Base-by-base conservation (phyloP, 2,113 vertebrate species). In the Bagarius yarrelli region DNA sequence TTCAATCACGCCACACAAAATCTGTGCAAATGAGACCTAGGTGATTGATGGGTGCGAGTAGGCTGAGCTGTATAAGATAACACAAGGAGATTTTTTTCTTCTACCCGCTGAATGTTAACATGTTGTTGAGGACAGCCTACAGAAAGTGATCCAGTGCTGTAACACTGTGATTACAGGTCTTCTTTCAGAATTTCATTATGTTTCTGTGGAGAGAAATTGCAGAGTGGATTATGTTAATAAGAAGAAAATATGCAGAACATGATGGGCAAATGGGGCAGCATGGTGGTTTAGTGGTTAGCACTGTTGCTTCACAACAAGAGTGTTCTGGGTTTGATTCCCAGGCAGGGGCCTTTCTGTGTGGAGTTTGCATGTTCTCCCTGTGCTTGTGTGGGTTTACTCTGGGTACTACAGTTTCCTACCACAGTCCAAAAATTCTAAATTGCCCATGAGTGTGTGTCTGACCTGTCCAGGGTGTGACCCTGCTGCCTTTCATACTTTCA, bases 1-100 rank as follows among this genome's bases (percentile, higher is more conserved):
- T 47, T 67, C 84, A 85, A 80, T 85, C 84, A 82, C 67, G 57
- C 71, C 27, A 50, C 81, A 83, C 69, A 64, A 80, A 76, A 70
- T 72, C 72, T 52, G 30, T 78, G 73, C 69, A 70, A 77, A 80
- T 63, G 57, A 81, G 72, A 40, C 61, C 56, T 34, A 21, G 56
- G 50, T 79, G 77, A 83, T 80, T 83, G 84, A 85, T 72, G 64
- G 72, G 80, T 76, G 63, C 34, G 66, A 53, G 77, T 72, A 85
- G 81, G 70, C 56, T 13, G 47, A 77, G 57, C 50, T 44, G 55
- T 59, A 34, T 52, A 52, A 73, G 73, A 83, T 76, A 59, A 71
- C 52, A 50, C n/a, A 2, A 23, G 5, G n/a, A 69, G 64, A 12
- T 59, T 59, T 76, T 55, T 32, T 72, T 55, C 5, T 55, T 25